Percentiles rank a stretch among this genome's conserved stretches.
These are phyloP conservation scores for Periplaneta americana DNA, from an alignment of 1,140 invertebrate species.

Conservation along the genomic window DNA sequence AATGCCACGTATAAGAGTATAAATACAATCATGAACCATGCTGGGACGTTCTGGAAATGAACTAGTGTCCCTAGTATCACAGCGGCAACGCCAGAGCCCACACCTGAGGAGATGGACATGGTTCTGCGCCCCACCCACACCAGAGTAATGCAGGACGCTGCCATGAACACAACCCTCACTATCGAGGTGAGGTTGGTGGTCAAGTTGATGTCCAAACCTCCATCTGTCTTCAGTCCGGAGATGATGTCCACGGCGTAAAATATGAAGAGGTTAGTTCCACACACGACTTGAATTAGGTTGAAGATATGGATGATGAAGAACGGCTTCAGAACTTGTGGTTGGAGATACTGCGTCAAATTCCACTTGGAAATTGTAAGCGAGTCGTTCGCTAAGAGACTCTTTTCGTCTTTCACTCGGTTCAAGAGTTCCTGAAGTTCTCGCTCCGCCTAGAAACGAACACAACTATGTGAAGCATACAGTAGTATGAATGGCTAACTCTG, in stretches of 20 bases:
- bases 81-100: conserved; percentile 41
- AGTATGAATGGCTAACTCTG: no score
- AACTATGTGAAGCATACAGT: no score
- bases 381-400: no score
- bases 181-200: conserved; percentile 59
- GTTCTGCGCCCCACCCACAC: conserved; percentile 52
- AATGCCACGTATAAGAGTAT: conserved; percentile 58
- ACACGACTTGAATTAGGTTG: conserved; percentile 61
- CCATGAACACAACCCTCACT: conserved; percentile 53
- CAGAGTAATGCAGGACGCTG: conserved; percentile 55
- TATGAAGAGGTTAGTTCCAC: conserved; percentile 64
- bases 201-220: conserved; percentile 37
- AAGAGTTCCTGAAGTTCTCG: no score
- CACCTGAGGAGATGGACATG: conserved; percentile 55
- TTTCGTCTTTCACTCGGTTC: no score
- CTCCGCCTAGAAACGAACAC: no score
- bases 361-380: no score
- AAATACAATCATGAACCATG: conserved; percentile 42
- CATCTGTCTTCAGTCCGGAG: conserved; percentile 40
- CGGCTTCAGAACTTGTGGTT: conserved; percentile 58
- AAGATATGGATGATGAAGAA: conserved; percentile 63
- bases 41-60: not conserved
- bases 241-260: conserved; percentile 69
- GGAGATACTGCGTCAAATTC: no score
- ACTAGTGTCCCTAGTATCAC: conserved; percentile 46